Evolutionary conservation across 2,888 invertebrate species (phyloP).

Genomic region (Drosophila tanythrix): DNA sequence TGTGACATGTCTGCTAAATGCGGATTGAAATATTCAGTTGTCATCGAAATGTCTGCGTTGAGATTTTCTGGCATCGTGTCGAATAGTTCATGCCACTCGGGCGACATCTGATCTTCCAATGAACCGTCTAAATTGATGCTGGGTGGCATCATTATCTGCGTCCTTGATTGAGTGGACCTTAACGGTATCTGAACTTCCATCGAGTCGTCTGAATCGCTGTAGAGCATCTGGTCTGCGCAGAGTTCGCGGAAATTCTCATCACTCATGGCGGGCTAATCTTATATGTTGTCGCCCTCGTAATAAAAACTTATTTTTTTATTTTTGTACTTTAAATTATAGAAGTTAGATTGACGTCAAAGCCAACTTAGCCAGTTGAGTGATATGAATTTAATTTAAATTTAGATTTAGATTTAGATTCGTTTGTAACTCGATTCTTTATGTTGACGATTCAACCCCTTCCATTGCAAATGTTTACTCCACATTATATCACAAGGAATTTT

Average conservation of each 20-base stretch:
- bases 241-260: neutral
- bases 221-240: neutral
- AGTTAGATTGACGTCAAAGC: constrained; percentile 8
- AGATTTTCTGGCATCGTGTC: neutral
- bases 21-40: neutral
- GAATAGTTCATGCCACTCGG: neutral
- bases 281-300: neutral
- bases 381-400: neutral
- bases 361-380: neutral
- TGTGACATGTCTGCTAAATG: neutral
- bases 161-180: neutral
- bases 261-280: neutral
- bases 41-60: constrained; percentile 39
- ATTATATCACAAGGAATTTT: no score
- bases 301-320: neutral
- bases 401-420: neutral
- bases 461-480: neutral
- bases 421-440: neutral
- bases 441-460: neutral
- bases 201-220: neutral
- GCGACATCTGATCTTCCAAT: constrained; percentile 1
- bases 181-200: neutral
- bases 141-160: neutral
- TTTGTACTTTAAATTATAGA: constrained; percentile 1
- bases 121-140: neutral